Base-by-base conservation (phyloP, 2,888 invertebrate genomes). In the Baccha elongata region DNA sequence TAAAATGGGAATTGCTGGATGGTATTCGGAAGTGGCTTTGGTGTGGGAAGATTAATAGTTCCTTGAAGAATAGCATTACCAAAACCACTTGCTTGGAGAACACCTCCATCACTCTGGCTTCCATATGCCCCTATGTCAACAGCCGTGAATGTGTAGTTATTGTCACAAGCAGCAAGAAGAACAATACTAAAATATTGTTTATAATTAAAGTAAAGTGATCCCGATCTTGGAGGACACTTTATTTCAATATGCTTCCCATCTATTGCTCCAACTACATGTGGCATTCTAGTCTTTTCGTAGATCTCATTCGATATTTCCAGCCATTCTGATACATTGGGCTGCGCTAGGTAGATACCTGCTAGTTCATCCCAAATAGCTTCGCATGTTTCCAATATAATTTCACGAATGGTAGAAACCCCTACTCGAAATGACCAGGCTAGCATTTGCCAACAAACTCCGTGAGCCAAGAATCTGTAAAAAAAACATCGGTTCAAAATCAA, bases 251-350 rank as follows among this genome's bases (percentile, higher is more conserved):
- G n/a, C n/a, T n/a, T n/a, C n/a, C n/a, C n/a, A n/a, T n/a, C n/a
- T 19, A 85, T 76, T 4, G 84, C 85, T 64, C 86, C 87, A 11
- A 86, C 13, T 23, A 85, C 86, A 78, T 86, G 73, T 15, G 86
- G 85, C 29, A 75, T 17, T 4, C 65, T 37, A 6, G 68, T 62
- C 23, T 19, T 71, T 1, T 68, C 29, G 8, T 75, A 32, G 62
- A 86, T 85, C 8, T 79, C 85, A 8, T 50, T 32, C 1, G 84
- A 65, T 46, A 85, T 86, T 17, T 52, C 52, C 46, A 52, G 7
- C 86, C 86, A 87, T 15, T 86, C 81, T 8, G 35, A 15, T 65
- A 53, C 52, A 32, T 29, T 68, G 11, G 72, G 84, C 0, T 13
- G 29, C 69, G 64, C 86, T 37, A 74, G 86, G 85, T 23, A 53